A percentile compares a stretch with the other conserved stretches of the same genome.
These are phyloP conservation scores for Bostrychus sinensis DNA, from an alignment of 2,113 vertebrate species.

Conservation along the genomic window DNA sequence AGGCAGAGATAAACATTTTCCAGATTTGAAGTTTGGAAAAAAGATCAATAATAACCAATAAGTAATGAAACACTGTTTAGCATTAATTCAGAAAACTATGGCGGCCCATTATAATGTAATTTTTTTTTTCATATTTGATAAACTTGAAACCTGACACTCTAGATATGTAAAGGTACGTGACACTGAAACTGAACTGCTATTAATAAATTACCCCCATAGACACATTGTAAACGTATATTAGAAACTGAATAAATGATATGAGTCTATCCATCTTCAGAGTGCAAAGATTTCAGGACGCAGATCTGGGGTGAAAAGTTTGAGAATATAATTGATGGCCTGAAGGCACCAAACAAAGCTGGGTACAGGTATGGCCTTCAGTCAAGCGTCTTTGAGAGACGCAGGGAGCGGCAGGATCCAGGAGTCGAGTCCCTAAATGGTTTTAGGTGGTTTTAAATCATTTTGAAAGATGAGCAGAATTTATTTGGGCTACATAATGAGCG, in stretches of 20 bases:
- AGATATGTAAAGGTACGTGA: no score
- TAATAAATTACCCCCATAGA: no score
- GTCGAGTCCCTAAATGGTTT: conserved; percentile 18
- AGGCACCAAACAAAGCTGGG: conserved; percentile 34
- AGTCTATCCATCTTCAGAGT: not conserved
- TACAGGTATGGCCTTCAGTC: conserved; percentile 44
- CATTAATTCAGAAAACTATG: no score
- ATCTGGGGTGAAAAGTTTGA: conserved; percentile 59
- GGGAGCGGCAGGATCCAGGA: not conserved
- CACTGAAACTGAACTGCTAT: no score
- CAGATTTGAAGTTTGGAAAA: no score
- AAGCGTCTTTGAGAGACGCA: conserved; percentile 17
- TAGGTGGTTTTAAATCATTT: conserved; percentile 38
- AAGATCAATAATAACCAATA: no score
- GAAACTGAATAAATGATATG: not conserved
- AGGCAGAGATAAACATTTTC: no score
- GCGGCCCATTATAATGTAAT: no score
- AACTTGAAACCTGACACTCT: no score
- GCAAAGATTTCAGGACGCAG: conserved; percentile 24
- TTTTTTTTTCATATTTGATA: no score
- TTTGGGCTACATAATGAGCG: not conserved
- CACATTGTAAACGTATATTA: not conserved
- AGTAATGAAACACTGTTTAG: no score
- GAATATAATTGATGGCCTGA: conserved; percentile 55
- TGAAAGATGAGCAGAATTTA: conserved; percentile 16